Evolutionary conservation across 2,797 vertebrate genomes (phyloP), one percentile per base, ranked within the genome.

Genomic region (Lutjanus campechanus): DNA sequence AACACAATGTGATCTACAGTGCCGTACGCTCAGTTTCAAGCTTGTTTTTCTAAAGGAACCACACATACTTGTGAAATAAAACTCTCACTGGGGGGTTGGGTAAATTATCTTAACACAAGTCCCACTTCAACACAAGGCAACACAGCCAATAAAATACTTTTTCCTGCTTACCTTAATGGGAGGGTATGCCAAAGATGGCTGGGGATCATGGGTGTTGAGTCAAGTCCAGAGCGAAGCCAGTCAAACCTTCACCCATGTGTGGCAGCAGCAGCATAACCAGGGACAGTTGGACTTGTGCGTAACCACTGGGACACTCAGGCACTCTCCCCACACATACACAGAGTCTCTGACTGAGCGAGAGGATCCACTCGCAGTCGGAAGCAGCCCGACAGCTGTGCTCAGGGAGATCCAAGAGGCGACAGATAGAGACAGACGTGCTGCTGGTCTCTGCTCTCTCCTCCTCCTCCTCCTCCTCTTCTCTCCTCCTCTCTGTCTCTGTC

Each of bases 111-210:
- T 16, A 62, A 60, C 56, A 78, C 11, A 8, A 71, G 20, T 74
- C 16, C 54, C 5, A 66, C 49, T 1, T 17, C 17, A 47, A 54
- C 22, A 41, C 43, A 29, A 20, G 47, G 19, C 5, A 22, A 15
- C 3, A 20, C 19, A 60, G 40, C 43, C 10, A 70, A n/a, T 36
- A 25, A 63, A 72, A 56, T 9, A 16, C 11, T 41, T 56, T 44
- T 9, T 20, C 69, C 19, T 54, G 16, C 88, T 86, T 91, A 94
- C 93, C 93, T 92, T 94, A 88, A 74, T 90, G 88, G 88, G 89
- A 91, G 67, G 79, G 77, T 90, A 76, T 83, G 88, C 90, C 91
- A 87, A 58, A 60, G 81, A 53, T 79, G 85, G 65, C 91, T 85
- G 66, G 60, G 81, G 77, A 67, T 92, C 89, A 91, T 91, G 76